Conservation (phyloP, 2,797 vertebrate genomes). For the Peromyscus nudipes region DNA sequence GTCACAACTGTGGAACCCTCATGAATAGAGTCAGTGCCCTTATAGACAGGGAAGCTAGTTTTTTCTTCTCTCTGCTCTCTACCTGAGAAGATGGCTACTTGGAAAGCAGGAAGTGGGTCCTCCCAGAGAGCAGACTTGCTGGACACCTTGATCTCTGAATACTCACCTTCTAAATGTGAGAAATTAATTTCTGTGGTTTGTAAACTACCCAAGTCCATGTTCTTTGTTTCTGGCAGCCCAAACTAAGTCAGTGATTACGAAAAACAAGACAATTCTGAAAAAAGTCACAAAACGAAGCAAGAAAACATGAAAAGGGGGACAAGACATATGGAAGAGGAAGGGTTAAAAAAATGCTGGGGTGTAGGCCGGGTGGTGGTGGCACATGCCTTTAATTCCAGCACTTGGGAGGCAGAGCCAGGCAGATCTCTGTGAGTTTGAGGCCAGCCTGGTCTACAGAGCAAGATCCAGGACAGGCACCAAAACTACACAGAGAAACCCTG, state of each 20-base stretch:
- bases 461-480: no score
- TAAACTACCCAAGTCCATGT: not conserved
- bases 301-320: not conserved
- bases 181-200: not conserved
- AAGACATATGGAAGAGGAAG: no score
- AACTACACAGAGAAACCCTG: no score
- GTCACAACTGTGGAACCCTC: not conserved
- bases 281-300: not conserved
- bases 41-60: not conserved
- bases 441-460: no score
- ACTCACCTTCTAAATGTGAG: not conserved
- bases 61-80: not conserved
- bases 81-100: not conserved
- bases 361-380: no score
- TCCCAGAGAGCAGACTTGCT: not conserved
- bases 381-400: no score
- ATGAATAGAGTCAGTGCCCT: not conserved
- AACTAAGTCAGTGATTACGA: not conserved
- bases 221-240: not conserved
- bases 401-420: no score
- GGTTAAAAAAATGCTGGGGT: not conserved
- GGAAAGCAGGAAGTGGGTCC: not conserved
- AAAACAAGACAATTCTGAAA: conserved; percentile 15
- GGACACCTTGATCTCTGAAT: not conserved
- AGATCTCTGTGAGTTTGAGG: no score